phyloP scores from a whole-genome alignment of 2,888 invertebrate species.

The Odontocerum albicorne region DNA sequence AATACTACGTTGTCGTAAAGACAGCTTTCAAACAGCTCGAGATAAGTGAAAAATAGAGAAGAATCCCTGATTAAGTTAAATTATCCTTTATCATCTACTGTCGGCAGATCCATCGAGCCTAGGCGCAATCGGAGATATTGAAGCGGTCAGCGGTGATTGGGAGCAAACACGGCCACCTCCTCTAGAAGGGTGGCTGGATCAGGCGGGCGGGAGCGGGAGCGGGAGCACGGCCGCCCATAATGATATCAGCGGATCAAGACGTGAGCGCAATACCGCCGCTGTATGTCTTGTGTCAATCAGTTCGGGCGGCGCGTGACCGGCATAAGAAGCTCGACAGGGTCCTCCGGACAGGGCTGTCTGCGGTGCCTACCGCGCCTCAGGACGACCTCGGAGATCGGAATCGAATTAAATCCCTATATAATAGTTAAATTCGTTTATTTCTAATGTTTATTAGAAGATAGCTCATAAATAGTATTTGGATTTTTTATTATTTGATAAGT shows the following conservation, averaged over 20 bases:
- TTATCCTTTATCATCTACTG: slow-evolving; percentile 2
- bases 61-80: slow-evolving; percentile 3
- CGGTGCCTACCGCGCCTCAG: too few species aligned
- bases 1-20: too few species aligned
- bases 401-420: too few species aligned
- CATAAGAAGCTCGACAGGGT: slow-evolving; percentile 26
- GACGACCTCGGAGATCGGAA: too few species aligned
- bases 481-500: too few species aligned
- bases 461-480: too few species aligned
- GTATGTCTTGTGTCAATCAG: slow-evolving; percentile 37
- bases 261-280: slow-evolving; percentile 50
- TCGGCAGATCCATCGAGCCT: slow-evolving; percentile 9
- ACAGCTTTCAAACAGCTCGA: too few species aligned
- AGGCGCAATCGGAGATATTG: slow-evolving; percentile 8
- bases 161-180: slow-evolving; percentile 32
- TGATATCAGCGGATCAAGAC: slow-evolving; percentile 42
- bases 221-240: slow-evolving; percentile 31
- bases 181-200: background rate
- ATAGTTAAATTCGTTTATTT: too few species aligned
- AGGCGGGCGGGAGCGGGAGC: background rate
- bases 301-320: slow-evolving; percentile 34
- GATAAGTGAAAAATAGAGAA: too few species aligned
- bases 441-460: too few species aligned
- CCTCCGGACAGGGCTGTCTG: too few species aligned
- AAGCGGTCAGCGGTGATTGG: slow-evolving; percentile 33